Evolutionary conservation across 2,113 vertebrate species (phyloP), one percentile per base, ranked within the genome.

Genomic region (Trachemys scripta): DNA sequence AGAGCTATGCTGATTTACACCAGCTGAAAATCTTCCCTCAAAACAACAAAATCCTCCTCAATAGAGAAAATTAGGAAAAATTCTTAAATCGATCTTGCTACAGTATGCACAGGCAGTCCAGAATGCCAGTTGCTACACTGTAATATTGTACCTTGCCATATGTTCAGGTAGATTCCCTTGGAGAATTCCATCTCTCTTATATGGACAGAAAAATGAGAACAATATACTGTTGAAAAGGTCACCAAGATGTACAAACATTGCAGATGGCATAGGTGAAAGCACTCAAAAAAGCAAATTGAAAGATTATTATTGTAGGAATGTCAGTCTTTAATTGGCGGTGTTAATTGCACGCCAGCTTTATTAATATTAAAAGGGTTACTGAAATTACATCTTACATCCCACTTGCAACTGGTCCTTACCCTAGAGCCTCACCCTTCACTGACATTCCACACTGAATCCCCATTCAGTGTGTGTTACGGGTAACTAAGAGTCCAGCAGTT

Each of bases 181-280:
- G 95, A 97, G 97, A 94, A 84, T 96, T 97, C 92, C 78, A 35
- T 85, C 83, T 88, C 82, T 88, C 94, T 95, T 83, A 81, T 91
- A 96, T 0, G 87, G 94, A 90, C 92, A 92, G 84, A 96, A 96
- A 91, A 97, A 97, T 87, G 84, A 94, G 93, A 96, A 95, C 95
- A 97, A 94, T 94, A 97, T 96, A 96, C 94, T 96, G 95, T 91
- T 97, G 94, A 95, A 96, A 97, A 97, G 95, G 94, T 96, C 95
- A 96, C 90, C 83, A 96, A 90, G 90, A 93, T 96, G 94, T 90
- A 83, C 92, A 97, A 97, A 97, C 95, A 96, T 92, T 88, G 93
- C 95, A 97, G 96, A 95, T 96, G 96, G 94, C 91, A 97, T 65
- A 97, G 95, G 97, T 96, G 94, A 96, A 96, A 96, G 56, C 92